Conservation (phyloP, 2,797 vertebrate species). For the Pseudochaenichthys georgianus region DNA sequence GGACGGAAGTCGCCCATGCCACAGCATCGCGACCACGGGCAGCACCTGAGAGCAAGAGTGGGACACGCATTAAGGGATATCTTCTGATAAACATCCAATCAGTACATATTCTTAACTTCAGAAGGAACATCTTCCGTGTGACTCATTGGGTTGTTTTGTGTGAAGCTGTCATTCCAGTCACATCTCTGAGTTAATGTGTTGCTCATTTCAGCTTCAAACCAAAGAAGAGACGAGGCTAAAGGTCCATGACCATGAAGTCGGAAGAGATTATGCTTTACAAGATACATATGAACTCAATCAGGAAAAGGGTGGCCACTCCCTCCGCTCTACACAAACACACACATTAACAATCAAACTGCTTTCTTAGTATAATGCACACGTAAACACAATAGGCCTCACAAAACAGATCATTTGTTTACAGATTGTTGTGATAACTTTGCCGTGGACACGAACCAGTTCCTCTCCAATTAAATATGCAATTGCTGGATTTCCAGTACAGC, state of each 20-base stretch:
- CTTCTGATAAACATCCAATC: neutral
- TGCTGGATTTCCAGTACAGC: neutral
- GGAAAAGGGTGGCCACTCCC: constrained; percentile 27
- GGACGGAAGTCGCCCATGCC: constrained; percentile 94
- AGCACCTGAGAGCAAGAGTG: constrained; percentile 85
- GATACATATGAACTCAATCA: constrained; percentile 63
- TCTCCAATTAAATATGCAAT: neutral
- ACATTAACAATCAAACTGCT: constrained; percentile 33
- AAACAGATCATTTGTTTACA: too few relatives aligned
- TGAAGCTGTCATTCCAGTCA: constrained; percentile 3
- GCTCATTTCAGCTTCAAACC: constrained; percentile 19
- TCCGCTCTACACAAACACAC: constrained; percentile 50
- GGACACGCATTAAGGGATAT: neutral
- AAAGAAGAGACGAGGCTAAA: neutral
- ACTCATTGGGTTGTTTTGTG: neutral
- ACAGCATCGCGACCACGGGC: constrained; percentile 94
- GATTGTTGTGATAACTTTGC: neutral
- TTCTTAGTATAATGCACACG: constrained; percentile 11
- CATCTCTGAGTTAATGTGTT: constrained; percentile 52
- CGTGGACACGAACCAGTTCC: neutral
- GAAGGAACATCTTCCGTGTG: neutral
- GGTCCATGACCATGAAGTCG: constrained; percentile 7
- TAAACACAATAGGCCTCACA: neutral
- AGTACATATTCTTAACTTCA: neutral
- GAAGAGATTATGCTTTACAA: constrained; percentile 13